Percentiles rank a stretch among this genome's conserved stretches.
phyloP scores from a whole-genome alignment of 2,888 invertebrate genomes.

The Tiphia femorata region DNA sequence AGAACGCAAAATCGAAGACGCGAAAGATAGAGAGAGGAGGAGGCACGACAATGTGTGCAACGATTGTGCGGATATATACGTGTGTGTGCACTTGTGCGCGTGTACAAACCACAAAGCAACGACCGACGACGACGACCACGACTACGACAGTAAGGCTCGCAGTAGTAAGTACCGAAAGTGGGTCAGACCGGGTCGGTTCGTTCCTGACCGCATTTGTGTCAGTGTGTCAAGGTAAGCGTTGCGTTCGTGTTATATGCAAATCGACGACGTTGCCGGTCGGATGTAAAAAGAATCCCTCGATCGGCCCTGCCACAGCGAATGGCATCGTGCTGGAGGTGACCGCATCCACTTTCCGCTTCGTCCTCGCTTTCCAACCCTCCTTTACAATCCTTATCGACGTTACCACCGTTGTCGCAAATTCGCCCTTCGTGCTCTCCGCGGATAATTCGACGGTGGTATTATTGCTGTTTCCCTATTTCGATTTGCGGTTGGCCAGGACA shows the following conservation, averaged over 20 bases:
- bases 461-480: too few species aligned
- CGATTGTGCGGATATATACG: background rate
- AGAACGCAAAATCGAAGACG: too few species aligned
- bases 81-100: background rate
- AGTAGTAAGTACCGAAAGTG: slow-evolving; percentile 30
- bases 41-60: background rate
- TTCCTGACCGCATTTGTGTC: slow-evolving; percentile 34
- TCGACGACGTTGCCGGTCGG: slow-evolving; percentile 18
- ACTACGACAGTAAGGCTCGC: too few species aligned
- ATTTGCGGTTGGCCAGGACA: too few species aligned
- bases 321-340: background rate
- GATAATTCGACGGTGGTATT: too few species aligned
- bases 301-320: background rate
- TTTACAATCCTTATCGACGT: too few species aligned
- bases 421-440: too few species aligned
- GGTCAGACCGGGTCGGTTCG: slow-evolving; percentile 38
- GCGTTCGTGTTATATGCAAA: slow-evolving; percentile 12
- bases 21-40: background rate
- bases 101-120: slow-evolving; percentile 23
- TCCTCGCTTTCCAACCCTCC: too few species aligned
- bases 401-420: too few species aligned
- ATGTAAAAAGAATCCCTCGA: slow-evolving; percentile 13
- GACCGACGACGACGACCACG: too few species aligned
- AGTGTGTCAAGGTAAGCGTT: slow-evolving; percentile 50
- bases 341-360: too few species aligned